Percentiles rank a stretch among this genome's conserved stretches.
Conservation (phyloP, 2,888 invertebrate species). For the Elmis aenea region DNA sequence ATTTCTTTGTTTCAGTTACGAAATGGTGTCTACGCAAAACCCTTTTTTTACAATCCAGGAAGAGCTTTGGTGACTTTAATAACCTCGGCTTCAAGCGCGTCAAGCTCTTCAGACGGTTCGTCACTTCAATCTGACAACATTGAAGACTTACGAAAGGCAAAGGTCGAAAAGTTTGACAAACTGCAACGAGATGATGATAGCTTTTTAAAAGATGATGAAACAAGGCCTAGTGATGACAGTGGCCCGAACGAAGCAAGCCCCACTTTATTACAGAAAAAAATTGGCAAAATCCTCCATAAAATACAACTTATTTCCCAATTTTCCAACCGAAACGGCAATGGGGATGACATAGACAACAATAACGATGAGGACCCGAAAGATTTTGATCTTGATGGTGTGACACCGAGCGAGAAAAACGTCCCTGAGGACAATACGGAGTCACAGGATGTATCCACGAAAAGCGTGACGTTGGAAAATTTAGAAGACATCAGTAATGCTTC, state of each 20-base stretch:
- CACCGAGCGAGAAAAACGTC: too few relatives aligned
- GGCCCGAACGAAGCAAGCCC: slow-evolving; percentile 22
- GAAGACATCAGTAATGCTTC: too few relatives aligned
- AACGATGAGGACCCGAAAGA: not conserved
- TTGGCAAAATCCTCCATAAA: slow-evolving; percentile 22
- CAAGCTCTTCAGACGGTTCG: too few relatives aligned
- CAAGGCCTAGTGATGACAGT: too few relatives aligned
- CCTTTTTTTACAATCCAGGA: slow-evolving; percentile 6
- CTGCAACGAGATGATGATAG: too few relatives aligned
- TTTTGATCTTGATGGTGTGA: not conserved
- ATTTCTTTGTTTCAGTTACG: too few relatives aligned
- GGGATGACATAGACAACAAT: not conserved
- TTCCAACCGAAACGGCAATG: not conserved
- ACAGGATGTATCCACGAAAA: too few relatives aligned
- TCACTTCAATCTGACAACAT: slow-evolving; percentile 3
- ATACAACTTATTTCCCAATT: slow-evolving; percentile 20
- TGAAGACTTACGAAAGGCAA: slow-evolving; percentile 2
- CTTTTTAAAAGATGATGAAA: slow-evolving; percentile 2
- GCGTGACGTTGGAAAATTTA: too few relatives aligned
- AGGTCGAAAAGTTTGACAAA: slow-evolving; percentile 5
- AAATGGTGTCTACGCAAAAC: slow-evolving; percentile 3
- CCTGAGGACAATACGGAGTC: too few relatives aligned
- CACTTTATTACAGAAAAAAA: slow-evolving; percentile 22
- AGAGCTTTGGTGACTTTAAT: not conserved
- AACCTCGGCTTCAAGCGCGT: not conserved